A percentile compares a stretch with the other conserved stretches of the same genome.
Conservation (phyloP, 2,797 vertebrate genomes). For the Ctenopoma kingsleyae region DNA sequence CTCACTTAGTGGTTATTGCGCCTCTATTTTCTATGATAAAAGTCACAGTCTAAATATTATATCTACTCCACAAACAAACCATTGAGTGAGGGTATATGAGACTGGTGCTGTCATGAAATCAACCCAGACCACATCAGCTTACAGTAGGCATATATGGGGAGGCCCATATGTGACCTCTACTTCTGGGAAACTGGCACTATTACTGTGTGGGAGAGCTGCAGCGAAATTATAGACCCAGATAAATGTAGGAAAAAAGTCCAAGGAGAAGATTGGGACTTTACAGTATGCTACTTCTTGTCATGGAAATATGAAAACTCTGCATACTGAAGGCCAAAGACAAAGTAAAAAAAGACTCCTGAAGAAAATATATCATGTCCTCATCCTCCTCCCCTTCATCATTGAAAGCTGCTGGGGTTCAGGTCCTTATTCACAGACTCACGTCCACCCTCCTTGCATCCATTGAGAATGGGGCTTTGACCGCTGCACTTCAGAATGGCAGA, state of each 20-base stretch:
- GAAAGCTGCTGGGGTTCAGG: slow-evolving; percentile 27
- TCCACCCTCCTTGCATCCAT: slow-evolving; percentile 54
- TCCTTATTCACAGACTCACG: slow-evolving; percentile 45
- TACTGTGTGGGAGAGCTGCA: slow-evolving; percentile 58
- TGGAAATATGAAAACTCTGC: slow-evolving; percentile 31
- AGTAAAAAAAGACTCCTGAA: slow-evolving; percentile 16
- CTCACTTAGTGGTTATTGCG: slow-evolving; percentile 81
- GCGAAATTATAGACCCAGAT: slow-evolving; percentile 51
- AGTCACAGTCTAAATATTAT: slow-evolving; percentile 76
- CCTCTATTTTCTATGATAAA: slow-evolving; percentile 79
- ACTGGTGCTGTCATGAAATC: slow-evolving; percentile 46
- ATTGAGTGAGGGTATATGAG: slow-evolving; percentile 46
- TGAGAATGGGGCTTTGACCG: slow-evolving; percentile 47
- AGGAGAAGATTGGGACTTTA: slow-evolving; percentile 49
- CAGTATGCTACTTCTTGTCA: slow-evolving; percentile 16
- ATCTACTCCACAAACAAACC: slow-evolving; percentile 70
- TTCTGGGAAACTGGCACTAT: slow-evolving; percentile 64
- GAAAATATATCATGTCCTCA: slow-evolving; percentile 16
- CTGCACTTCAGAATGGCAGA: slow-evolving; percentile 59
- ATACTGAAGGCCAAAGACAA: slow-evolving; percentile 27
- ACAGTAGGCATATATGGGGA: slow-evolving; percentile 53
- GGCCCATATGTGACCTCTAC: slow-evolving; percentile 57
- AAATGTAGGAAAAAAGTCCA: slow-evolving; percentile 44
- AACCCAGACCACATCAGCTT: slow-evolving; percentile 57
- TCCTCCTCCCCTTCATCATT: slow-evolving; percentile 56